Conservation (phyloP, 2,113 vertebrate species). For the Acanthisitta chloris region DNA sequence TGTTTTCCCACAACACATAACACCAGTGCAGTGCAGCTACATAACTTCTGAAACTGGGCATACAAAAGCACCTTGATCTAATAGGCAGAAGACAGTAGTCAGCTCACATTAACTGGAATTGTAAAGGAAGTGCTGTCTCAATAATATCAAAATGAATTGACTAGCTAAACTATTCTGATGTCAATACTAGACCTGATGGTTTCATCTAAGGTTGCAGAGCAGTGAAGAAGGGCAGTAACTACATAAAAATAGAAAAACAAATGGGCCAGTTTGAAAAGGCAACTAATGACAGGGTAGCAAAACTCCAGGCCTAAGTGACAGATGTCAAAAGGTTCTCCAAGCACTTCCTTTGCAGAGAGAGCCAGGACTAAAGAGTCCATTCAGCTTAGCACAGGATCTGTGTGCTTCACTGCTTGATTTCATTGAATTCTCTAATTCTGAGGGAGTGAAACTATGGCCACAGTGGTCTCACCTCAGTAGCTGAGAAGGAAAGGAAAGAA, state of each 20-base stretch:
- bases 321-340: not conserved
- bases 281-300: not conserved
- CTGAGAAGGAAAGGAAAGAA: not conserved
- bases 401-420: not conserved
- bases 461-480: not conserved
- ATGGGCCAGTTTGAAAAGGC: accelerated
- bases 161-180: not conserved
- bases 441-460: not conserved
- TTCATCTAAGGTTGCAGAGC: not conserved
- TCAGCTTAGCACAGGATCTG: not conserved
- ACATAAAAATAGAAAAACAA: not conserved
- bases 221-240: not conserved
- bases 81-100: not conserved
- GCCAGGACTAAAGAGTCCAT: accelerated
- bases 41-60: not conserved
- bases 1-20: not conserved
- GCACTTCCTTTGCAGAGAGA: not conserved
- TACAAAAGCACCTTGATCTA: not conserved
- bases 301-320: not conserved
- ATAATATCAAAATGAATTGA: not conserved
- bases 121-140: not conserved
- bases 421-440: not conserved
- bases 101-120: not conserved
- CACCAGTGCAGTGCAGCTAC: not conserved
- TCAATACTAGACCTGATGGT: not conserved